Evolutionary conservation across 2,113 vertebrate species (phyloP).

Genomic region (Tachycineta bicolor): DNA sequence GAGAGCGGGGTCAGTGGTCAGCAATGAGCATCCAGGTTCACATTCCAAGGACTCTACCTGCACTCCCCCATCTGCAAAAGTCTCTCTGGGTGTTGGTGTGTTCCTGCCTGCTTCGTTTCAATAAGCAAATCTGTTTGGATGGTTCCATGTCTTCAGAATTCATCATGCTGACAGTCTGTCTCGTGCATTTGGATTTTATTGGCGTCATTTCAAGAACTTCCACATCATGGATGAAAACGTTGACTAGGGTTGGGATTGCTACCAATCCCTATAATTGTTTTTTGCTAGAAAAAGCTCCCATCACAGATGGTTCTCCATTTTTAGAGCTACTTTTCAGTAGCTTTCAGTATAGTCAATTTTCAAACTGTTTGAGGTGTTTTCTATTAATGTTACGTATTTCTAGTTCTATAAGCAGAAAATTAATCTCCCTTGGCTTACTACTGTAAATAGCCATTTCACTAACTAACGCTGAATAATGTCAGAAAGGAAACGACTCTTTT

Average conservation of each 20-base stretch:
- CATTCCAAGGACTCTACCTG: accelerated
- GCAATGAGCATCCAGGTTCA: not conserved
- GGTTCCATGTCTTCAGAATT: not conserved
- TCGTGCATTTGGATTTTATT: not conserved
- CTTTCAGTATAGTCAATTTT: not conserved
- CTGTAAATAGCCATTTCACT: not conserved
- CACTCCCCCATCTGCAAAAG: not conserved
- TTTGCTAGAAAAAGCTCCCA: not conserved
- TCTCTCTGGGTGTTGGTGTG: not conserved
- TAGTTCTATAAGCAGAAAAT: not conserved
- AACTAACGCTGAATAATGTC: not conserved
- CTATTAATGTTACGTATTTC: not conserved
- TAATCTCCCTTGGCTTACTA: not conserved
- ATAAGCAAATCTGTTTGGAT: not conserved
- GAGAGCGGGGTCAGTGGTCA: not conserved
- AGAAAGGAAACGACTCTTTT: not conserved
- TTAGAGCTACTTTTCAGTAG: not conserved
- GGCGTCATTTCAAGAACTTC: not conserved
- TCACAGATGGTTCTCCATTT: not conserved
- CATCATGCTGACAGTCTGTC: not conserved
- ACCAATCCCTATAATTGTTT: not conserved
- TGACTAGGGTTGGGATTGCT: not conserved
- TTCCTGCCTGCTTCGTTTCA: not conserved
- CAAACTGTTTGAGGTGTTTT: not conserved
- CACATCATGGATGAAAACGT: not conserved